Evolutionary conservation across 2,888 invertebrate genomes (phyloP).

Genomic region (Uloborus plumipes): DNA sequence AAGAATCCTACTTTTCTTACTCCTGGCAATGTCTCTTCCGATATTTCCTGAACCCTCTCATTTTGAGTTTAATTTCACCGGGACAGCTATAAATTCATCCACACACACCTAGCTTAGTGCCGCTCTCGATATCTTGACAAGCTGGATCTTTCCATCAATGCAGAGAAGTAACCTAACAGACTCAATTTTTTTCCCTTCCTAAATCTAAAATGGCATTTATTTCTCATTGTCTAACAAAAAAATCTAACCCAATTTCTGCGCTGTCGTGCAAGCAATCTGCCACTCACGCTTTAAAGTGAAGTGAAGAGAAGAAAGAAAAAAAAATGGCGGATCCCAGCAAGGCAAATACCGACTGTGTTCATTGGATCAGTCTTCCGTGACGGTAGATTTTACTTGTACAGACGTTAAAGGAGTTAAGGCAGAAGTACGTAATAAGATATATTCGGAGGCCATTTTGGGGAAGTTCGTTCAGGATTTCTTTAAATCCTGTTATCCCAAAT

Average conservation of each 20-base stretch:
- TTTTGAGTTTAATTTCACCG: too few relatives aligned
- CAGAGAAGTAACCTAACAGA: too few relatives aligned
- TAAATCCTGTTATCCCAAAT: constrained; percentile 10
- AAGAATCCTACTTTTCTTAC: too few relatives aligned
- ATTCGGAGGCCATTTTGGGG: constrained; percentile 3
- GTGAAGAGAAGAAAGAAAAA: neutral
- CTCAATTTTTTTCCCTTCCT: too few relatives aligned
- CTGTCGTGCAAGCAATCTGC: constrained; percentile 5
- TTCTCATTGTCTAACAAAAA: constrained; percentile 6
- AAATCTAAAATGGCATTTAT: neutral
- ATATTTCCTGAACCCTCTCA: too few relatives aligned
- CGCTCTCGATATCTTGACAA: too few relatives aligned
- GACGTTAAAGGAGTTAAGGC: constrained; percentile 17
- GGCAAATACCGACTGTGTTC: too few relatives aligned
- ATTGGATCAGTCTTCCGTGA: constrained; percentile 14
- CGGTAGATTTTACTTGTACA: constrained; percentile 11
- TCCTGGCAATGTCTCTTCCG: too few relatives aligned
- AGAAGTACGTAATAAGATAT: constrained; percentile 16
- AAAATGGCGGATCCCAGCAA: too few relatives aligned
- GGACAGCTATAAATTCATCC: too few relatives aligned
- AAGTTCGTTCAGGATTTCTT: constrained; percentile 7
- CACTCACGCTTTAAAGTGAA: neutral
- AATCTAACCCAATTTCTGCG: constrained; percentile 1
- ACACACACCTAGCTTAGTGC: too few relatives aligned
- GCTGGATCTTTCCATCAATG: too few relatives aligned